phyloP scores from a whole-genome alignment of 2,113 vertebrate genomes.

The Callopanchax toddi region DNA sequence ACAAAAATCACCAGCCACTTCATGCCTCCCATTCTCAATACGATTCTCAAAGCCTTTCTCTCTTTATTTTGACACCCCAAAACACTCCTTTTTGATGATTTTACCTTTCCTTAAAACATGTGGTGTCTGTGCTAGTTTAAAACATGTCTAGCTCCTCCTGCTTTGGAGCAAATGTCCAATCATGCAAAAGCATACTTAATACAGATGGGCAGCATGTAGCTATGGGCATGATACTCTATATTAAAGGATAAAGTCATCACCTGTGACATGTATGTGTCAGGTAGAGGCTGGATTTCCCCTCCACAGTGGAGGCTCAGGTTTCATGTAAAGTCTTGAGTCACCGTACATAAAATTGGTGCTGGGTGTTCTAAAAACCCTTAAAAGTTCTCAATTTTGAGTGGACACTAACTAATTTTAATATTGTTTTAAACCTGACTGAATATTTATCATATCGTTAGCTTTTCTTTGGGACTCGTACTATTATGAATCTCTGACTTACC shows the following conservation, averaged over 20 bases:
- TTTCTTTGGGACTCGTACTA: too few relatives aligned
- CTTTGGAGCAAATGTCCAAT: slow-evolving; percentile 38
- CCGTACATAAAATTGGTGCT: background rate
- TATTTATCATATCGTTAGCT: too few relatives aligned
- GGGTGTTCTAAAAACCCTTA: too few relatives aligned
- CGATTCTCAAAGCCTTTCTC: slow-evolving; percentile 24
- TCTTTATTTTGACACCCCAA: slow-evolving; percentile 18
- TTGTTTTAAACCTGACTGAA: too few relatives aligned
- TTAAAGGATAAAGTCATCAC: slow-evolving; percentile 11
- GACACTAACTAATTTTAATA: too few relatives aligned
- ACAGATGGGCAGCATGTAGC: slow-evolving; percentile 23
- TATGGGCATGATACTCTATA: slow-evolving; percentile 39
- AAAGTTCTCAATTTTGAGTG: too few relatives aligned
- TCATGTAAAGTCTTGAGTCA: background rate
- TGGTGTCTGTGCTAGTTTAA: slow-evolving; percentile 35
- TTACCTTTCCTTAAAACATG: slow-evolving; percentile 34
- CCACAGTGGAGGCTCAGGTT: slow-evolving; percentile 1
- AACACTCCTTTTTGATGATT: slow-evolving; percentile 25
- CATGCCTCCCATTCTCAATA: slow-evolving; percentile 43
- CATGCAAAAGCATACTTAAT: slow-evolving; percentile 16
- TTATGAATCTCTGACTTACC: too few relatives aligned
- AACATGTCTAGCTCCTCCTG: slow-evolving; percentile 56
- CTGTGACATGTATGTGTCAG: background rate
- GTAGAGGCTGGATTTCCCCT: slow-evolving; percentile 9
- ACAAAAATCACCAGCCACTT: slow-evolving; percentile 58